Evolutionary conservation across 2,888 invertebrate genomes (phyloP), one percentile per base, ranked within the genome.

Genomic region (Silvanus unidentatus): DNA sequence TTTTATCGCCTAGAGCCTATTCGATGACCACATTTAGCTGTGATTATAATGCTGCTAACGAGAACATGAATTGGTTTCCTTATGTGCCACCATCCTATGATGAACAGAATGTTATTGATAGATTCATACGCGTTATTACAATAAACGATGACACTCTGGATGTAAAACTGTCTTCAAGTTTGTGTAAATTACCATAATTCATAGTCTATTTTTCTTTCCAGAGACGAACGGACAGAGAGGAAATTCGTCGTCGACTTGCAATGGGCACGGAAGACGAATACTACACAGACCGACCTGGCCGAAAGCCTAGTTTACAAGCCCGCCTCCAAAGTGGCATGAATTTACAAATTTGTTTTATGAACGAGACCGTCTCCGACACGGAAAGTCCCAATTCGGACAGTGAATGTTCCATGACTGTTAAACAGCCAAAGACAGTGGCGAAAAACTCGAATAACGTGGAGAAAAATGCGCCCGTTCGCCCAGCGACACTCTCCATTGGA

Each of bases 261-360:
- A 88, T 88, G 86, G 90, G 88, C 11, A 79, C 82, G 41, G 88
- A 89, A 59, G 90, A 90, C 59, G 82, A 84, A 63, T 79, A 79
- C 57, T 74, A 77, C 65, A 76, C 76, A 30, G 84, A 86, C 54
- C 77, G 86, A 57, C 82, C 83, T 30, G 85, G 86, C 51, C 81
- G 86, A 58, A 93, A 92, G 70, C 89, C 92, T 12, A 91, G 88
- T 69, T 79, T 92, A 59, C 91, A 92, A 69, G 84, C 92, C 52
- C 77, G 93, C 60, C 78, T 93, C 59, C 89, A 90, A 75, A 88
- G 83, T 77, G 88, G 90, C 58, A 92, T 88, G 86, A 93, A 92
- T 75, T 82, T 94, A 41, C 93, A 93, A 77, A 92, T 95, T 64
- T 94, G 94, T 77, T 94, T 93, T 73, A 90, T 94, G 88, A 93